Evolutionary conservation across 1,140 invertebrate species (phyloP).

Genomic region (Trinorchestia longiramus): DNA sequence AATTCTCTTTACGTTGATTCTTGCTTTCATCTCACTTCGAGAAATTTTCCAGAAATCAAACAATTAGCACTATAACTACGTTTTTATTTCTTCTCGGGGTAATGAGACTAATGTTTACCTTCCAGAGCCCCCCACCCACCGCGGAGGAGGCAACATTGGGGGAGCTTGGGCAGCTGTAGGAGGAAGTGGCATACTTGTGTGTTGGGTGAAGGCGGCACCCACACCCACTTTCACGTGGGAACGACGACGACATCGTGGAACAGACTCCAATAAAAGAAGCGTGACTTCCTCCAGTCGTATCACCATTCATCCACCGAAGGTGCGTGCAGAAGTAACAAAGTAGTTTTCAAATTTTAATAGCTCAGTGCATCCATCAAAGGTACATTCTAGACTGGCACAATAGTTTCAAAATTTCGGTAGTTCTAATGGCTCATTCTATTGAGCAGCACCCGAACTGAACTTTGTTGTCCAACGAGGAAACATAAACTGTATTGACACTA

Average conservation of each 20-base stretch:
- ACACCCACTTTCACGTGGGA: constrained; percentile 41
- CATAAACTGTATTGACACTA: background rate
- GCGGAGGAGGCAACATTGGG: constrained; percentile 26
- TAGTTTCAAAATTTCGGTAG: background rate
- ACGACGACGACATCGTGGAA: background rate
- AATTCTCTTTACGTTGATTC: too few relatives aligned
- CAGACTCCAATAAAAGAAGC: background rate
- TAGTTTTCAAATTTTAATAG: background rate
- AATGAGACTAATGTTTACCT: background rate
- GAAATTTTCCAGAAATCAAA: too few relatives aligned
- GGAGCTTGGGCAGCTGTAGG: constrained; percentile 42
- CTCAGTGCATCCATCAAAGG: too few relatives aligned
- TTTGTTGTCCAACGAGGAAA: background rate
- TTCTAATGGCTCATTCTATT: background rate
- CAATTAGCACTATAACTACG: too few relatives aligned
- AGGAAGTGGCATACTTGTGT: constrained; percentile 13
- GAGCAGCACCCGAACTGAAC: background rate
- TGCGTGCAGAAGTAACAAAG: background rate
- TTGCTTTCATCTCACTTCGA: too few relatives aligned
- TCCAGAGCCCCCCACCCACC: constrained; percentile 20
- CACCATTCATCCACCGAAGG: constrained; percentile 26
- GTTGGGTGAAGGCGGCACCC: constrained; percentile 13
- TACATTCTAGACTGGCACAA: too few relatives aligned
- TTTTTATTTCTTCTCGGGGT: background rate
- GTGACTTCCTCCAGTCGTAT: constrained; percentile 14